Evolutionary conservation across 2,113 vertebrate genomes (phyloP), one percentile per base, ranked within the genome.

Genomic region (Oceanites oceanicus): DNA sequence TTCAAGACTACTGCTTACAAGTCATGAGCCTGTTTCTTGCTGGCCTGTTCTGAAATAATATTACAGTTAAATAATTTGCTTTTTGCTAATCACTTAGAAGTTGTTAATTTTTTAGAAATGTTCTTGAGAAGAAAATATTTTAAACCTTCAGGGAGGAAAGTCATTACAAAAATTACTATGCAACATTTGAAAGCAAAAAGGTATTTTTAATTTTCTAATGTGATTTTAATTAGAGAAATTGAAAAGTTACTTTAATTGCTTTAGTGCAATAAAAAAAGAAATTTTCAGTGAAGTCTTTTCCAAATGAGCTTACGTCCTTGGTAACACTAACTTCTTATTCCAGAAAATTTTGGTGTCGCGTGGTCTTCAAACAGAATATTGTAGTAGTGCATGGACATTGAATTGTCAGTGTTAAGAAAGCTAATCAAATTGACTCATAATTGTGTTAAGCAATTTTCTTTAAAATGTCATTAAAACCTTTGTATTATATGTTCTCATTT

Each of bases 211-310:
- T 94, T 94, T 77, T 27, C 29, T 53, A 71, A 89, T 92, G 30
- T 83, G 50, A 55, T 86, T 92, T 92, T 86, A 74, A 94, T 91
- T 94, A 91, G 38, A 84, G 80, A 91, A 94, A 80, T 40, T 44
- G 34, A 66, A 94, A 83, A 55, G 40, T 65, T 62, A 36, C 14
- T 91, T 65, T 70, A 92, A 86, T 73, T 80, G 27, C 67, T 92
- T 75, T 79, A 83, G 40, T 88, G 74, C 25, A 53, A 29, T 65
- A n/a, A 86, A 83, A 91, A 83, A 71, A 53, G 11, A 83, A 44
- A 22, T 45, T 52, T 92, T 82, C 58, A 32, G 4, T 62, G 59
- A 61, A 75, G 23, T 76, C 59, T 68, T 87, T 82, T 49, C 20
- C 29, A 81, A 38, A 59, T 77, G 55, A 74, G 38, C 61, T 89